Evolutionary conservation across 2,113 vertebrate genomes (phyloP), one percentile per base, ranked within the genome.

Genomic region (Crotalus horridus): DNA sequence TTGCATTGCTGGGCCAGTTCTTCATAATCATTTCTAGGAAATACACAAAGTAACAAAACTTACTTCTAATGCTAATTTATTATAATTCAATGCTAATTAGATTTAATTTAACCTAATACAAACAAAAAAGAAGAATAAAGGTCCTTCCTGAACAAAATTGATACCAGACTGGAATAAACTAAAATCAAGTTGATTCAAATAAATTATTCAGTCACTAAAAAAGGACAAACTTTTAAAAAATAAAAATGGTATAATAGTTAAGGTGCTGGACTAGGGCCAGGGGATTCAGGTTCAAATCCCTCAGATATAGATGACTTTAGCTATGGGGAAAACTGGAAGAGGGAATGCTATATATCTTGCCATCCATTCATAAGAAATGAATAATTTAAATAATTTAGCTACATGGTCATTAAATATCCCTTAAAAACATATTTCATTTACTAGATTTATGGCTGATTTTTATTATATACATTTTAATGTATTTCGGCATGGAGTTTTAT

Each of bases 1-100:
- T 99, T 99, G 94, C 99, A 99, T 93, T 99, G 99, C 92, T 98
- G 99, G 11, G 99, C 99, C 74, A 99, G 98, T 92, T 99, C 99
- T 94, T 99, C 99, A 86, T 99, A 99, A 97, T 99, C 99, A 90
- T 99, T 99, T 97, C 99, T 99, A 95, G 46, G 98, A 96, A 92
- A 95, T 69, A 53, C 29, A 95, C 85, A 92, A 53, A 64, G 61
- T 33, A 88, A 24, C 1, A 87, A 6, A 88, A 29, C 56, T 56
- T 29, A 59, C 46, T 23, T 64, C 2, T 81, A 33, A 21, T 13
- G 39, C 0, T 29, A n/a, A 74, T 51, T 91, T 89, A 48, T 69
- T 54, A 33, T 33, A 69, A 69, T 69, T n/a, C 64, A 33, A 69
- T 33, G 33, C 29, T 17, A 69, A 33, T 69, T 69, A 33, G 61